Percentiles rank a stretch among this genome's conserved stretches.
Evolutionary conservation across 2,888 invertebrate species (phyloP).

Genomic region (Pammene fasciana): DNA sequence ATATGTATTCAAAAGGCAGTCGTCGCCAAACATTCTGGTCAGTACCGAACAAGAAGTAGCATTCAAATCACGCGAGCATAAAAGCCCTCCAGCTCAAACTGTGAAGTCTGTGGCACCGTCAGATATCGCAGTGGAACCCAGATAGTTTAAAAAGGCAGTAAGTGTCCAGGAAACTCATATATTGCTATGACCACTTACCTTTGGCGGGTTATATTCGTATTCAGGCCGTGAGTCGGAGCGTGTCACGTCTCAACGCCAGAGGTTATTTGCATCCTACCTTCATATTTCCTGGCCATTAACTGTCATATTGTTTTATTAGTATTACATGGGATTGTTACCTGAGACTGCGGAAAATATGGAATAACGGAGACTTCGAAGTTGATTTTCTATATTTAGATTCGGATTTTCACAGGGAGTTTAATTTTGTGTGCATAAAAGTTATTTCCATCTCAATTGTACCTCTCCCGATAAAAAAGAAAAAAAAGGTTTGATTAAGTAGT

Average conservation of each 20-base stretch:
- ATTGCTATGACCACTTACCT: background rate
- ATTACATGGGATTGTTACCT: background rate
- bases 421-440: too few species aligned
- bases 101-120: constrained; percentile 69
- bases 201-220: constrained; percentile 62
- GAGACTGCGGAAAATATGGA: background rate
- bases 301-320: constrained; percentile 53
- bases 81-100: constrained; percentile 70
- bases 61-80: constrained; percentile 74
- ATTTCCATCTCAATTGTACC: too few species aligned
- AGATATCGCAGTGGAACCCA: constrained; percentile 53
- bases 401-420: constrained; percentile 43
- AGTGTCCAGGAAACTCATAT: background rate
- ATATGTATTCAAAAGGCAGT: constrained; percentile 70
- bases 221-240: constrained; percentile 64
- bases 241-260: constrained; percentile 65
- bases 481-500: constrained; percentile 9
- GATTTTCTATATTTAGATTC: background rate
- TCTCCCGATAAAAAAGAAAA: too few species aligned
- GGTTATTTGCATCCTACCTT: constrained; percentile 75
- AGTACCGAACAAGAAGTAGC: constrained; percentile 70
- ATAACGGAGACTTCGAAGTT: background rate
- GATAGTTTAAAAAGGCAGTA: constrained; percentile 7
- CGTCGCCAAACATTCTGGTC: constrained; percentile 67
- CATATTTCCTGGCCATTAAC: constrained; percentile 65